Evolutionary conservation across 2,797 vertebrate genomes (phyloP), one percentile per base, ranked within the genome.

Genomic region (Melanotaenia trifasciata): DNA sequence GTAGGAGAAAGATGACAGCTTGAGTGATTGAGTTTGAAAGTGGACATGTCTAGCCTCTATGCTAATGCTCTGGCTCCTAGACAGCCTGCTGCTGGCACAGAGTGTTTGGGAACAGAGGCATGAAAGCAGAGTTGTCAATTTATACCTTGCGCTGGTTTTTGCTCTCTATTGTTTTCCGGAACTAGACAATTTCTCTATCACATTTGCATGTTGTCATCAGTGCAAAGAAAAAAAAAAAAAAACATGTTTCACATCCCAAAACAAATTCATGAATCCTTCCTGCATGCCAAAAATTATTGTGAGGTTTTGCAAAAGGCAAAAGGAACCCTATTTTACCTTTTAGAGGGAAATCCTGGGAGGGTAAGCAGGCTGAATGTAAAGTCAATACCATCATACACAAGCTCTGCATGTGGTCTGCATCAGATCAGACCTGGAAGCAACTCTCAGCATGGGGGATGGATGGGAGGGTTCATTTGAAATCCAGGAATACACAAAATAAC

Each of bases 11-110:
- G 85, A 91, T 84, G 90, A 90, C 87, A 90, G 91, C 87, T 84
- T 54, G 84, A 81, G 81, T 91, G 89, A 90, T 81, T 81, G 86
- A 79, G 79, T 88, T 87, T 90, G 78, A 89, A 81, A 92, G 84
- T 86, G 89, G 89, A 91, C 92, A 90, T 94, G 92, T 94, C 93
- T 94, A 81, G 91, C 87, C 82, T 86, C 91, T 94, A 94, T 94
- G 93, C 93, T 94, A 94, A 94, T 94, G 89, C 84, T 84, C 81
- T 78, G 86, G 84, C 84, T 89, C 76, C 83, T 87, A 93, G 91
- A 93, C 87, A 79, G 87, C 79, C 91, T 81, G 85, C 76, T 87
- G 73, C 78, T 89, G 81, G 84, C 73, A 76, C 73, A 64, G 72
- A 24, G 62, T 53, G 69, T 84, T 80, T 67, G 74, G 63, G 50